These are phyloP conservation scores for Pyralis farinalis DNA, from an alignment of 2,888 invertebrate genomes.

Conservation along the genomic window DNA sequence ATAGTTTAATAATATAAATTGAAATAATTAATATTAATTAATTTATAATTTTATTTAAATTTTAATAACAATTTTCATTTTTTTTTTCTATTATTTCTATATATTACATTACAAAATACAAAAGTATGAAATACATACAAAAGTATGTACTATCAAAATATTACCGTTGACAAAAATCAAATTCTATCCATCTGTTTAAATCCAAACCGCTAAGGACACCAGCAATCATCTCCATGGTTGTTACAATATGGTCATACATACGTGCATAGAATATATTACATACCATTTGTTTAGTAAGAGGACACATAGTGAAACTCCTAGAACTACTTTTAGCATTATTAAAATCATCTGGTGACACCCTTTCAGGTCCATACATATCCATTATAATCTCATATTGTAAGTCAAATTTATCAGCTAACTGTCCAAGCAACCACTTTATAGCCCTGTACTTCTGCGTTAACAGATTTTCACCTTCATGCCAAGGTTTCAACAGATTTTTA, in stretches of 20 bases:
- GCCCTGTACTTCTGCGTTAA: conserved; percentile 47
- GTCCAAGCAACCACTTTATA: conserved; percentile 41
- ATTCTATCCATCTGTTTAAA: conserved; percentile 62
- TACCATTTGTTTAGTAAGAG: conserved; percentile 21
- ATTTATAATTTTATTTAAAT: too few species aligned
- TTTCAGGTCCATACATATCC: conserved; percentile 16
- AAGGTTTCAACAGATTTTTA: conserved; percentile 50
- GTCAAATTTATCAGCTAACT: conserved; percentile 53
- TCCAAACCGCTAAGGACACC: conserved; percentile 64
- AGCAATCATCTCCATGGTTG: conserved; percentile 50
- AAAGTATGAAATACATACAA: too few species aligned
- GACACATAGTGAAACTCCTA: conserved; percentile 8
- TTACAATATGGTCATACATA: conserved; percentile 45
- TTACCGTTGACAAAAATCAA: conserved; percentile 52
- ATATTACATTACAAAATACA: too few species aligned
- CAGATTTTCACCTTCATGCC: conserved; percentile 53
- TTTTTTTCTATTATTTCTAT: too few species aligned
- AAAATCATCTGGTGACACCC: neutral
- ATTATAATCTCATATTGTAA: conserved; percentile 36
- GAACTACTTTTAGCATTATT: neutral
- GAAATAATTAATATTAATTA: too few species aligned
- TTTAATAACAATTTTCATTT: too few species aligned
- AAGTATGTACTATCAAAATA: too few species aligned
- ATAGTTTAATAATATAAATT: too few species aligned
- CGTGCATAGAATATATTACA: conserved; percentile 50